phyloP scores from a whole-genome alignment of 2,888 invertebrate species.

The Nomada fabriciana region DNA sequence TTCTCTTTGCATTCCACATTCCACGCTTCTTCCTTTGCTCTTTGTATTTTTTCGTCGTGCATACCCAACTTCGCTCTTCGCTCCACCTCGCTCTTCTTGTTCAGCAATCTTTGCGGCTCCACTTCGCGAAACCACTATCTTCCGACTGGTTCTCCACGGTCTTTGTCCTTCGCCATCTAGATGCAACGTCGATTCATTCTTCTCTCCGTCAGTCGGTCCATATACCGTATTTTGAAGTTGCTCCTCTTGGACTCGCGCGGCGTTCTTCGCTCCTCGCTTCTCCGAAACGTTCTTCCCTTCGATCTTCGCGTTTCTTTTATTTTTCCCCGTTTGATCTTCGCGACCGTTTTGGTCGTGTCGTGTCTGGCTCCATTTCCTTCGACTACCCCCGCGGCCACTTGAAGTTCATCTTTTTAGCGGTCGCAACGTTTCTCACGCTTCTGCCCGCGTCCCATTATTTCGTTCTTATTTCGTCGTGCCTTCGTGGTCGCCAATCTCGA shows the following conservation, averaged over 20 bases:
- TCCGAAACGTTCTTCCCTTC: not conserved
- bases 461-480: constrained; percentile 6
- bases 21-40: constrained; percentile 21
- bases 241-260: not conserved
- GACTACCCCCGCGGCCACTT: not conserved
- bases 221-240: not conserved
- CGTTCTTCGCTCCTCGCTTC: not conserved
- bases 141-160: not conserved
- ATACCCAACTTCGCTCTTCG: constrained; percentile 7
- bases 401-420: not conserved
- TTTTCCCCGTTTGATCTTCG: not conserved
- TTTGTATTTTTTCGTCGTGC: constrained; percentile 13
- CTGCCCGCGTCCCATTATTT: constrained; percentile 13
- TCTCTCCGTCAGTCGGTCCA: not conserved
- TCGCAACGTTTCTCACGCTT: constrained; percentile 33
- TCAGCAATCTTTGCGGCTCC: constrained; percentile 2
- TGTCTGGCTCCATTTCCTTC: not conserved
- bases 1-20: constrained; percentile 37
- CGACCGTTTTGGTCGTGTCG: not conserved
- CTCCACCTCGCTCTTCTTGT: not conserved
- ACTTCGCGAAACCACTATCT: constrained; percentile 9
- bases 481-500: constrained; percentile 22
- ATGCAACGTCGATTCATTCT: constrained; percentile 13
- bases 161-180: constrained; percentile 32
- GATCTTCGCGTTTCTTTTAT: no score